These are phyloP conservation scores for Ectropis crepuscularia DNA, from an alignment of 2,888 invertebrate species.

Conservation along the genomic window DNA sequence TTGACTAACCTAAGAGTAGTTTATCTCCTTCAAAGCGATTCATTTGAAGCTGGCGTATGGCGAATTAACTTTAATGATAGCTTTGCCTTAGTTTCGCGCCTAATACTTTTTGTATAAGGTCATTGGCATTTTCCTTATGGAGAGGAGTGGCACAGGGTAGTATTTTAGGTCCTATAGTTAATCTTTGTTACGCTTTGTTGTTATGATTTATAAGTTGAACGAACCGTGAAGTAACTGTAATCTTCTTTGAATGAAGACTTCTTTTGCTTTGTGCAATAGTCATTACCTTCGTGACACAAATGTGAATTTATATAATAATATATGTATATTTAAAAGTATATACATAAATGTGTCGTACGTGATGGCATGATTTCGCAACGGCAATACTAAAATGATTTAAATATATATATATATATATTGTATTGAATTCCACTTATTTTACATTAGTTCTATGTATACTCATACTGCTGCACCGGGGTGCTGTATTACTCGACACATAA, in stretches of 20 bases:
- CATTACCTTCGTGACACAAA: not conserved
- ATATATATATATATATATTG: no score
- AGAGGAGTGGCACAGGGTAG: slow-evolving; percentile 38
- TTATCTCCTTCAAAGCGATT: slow-evolving; percentile 28
- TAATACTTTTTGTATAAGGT: slow-evolving; percentile 60
- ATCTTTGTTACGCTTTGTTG: slow-evolving; percentile 20
- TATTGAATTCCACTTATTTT: no score
- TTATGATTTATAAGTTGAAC: slow-evolving; percentile 18
- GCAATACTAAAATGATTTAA: no score
- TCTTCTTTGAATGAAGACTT: not conserved
- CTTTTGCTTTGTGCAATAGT: not conserved
- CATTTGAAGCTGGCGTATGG: slow-evolving; percentile 41
- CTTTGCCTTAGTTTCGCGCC: slow-evolving; percentile 40
- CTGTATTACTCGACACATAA: no score
- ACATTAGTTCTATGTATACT: no score
- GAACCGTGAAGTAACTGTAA: slow-evolving; percentile 15
- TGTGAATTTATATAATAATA: not conserved
- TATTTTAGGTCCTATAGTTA: slow-evolving; percentile 37
- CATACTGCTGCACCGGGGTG: no score
- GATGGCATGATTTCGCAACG: no score
- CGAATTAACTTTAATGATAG: slow-evolving; percentile 55
- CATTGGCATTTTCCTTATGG: slow-evolving; percentile 50
- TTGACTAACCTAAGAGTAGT: slow-evolving; percentile 33
- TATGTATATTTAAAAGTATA: no score
- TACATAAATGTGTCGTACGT: no score